Evolutionary conservation across 2,888 invertebrate genomes (phyloP), one percentile per base, ranked within the genome.

Genomic region (Gandaritis pyraliata): DNA sequence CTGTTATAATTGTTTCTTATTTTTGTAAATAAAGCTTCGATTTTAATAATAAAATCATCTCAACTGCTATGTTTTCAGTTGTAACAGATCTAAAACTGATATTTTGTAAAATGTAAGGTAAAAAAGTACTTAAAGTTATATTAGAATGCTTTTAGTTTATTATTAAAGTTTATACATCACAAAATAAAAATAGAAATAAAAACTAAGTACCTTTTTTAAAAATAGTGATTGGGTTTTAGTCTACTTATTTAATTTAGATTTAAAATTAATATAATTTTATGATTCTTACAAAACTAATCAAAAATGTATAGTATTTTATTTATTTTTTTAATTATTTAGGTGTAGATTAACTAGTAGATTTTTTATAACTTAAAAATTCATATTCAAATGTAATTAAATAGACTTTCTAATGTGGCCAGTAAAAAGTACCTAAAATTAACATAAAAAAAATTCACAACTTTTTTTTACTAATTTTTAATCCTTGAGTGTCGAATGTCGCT

Each of bases 261-360:
- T 30, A 15, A 41, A 46, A 50, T 3, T 50, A 54, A 51, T 50
- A 23, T 55, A 16, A 23, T 61, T 65, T 54, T 60, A 49, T 50
- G 55, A 60, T 59, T 66, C 59, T 52, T 66, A 66, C 36, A 62
- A 36, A 43, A 58, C 23, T 41, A 54, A 43, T 36, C 50, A 33
- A 54, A 55, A 45, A 30, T 69, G 66, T 69, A 69, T 66, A 63
- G 47, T 54, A 39, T 39, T 38, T 63, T 57, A 65, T 65, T 65
- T 66, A 66, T 69, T 65, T 59, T 57, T 57, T 46, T 33, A 15
- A 50, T 45, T 54, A 58, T 58, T 59, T 52, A 46, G 36, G 23
- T 6, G 23, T 63, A 56, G 41, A 43, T 41, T 33, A 52, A 58
- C 45, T 59, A 56, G 57, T 66, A 65, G 65, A 64, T 69, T 67